These are phyloP conservation scores for Parelbella ahira DNA, from an alignment of 2,888 invertebrate species.

Conservation along the genomic window DNA sequence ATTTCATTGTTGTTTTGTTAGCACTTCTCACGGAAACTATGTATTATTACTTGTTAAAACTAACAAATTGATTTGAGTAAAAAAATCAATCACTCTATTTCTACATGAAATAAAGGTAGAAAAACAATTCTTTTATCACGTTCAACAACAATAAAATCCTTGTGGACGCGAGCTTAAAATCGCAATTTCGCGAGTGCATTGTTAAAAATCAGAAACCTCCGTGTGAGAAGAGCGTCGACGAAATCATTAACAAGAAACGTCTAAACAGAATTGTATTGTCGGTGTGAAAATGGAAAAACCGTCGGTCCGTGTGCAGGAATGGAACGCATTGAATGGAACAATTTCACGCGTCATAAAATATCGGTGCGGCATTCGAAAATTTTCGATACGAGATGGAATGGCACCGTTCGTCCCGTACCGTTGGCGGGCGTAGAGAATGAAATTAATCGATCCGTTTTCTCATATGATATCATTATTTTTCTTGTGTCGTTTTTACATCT, in stretches of 20 bases:
- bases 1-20: no score
- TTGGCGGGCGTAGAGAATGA: slow-evolving; percentile 72
- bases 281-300: slow-evolving; percentile 73
- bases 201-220: slow-evolving; percentile 37
- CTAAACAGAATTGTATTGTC: slow-evolving; percentile 65
- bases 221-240: slow-evolving; percentile 50
- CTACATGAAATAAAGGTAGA: no score
- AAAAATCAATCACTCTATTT: no score
- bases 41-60: no score
- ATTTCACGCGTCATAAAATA: slow-evolving; percentile 79
- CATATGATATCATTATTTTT: slow-evolving; percentile 69
- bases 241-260: slow-evolving; percentile 60
- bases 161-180: not conserved
- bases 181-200: slow-evolving; percentile 28
- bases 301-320: slow-evolving; percentile 50
- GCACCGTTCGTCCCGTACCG: slow-evolving; percentile 45
- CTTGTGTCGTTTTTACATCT: slow-evolving; percentile 1
- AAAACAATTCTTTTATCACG: no score
- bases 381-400: slow-evolving; percentile 55
- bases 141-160: no score
- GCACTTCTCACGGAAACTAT: no score
- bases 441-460: slow-evolving; percentile 75
- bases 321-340: slow-evolving; percentile 61
- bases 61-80: no score
- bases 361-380: slow-evolving; percentile 56